phyloP scores from a whole-genome alignment of 1,140 invertebrate species.

The Ectropis grisescens region DNA sequence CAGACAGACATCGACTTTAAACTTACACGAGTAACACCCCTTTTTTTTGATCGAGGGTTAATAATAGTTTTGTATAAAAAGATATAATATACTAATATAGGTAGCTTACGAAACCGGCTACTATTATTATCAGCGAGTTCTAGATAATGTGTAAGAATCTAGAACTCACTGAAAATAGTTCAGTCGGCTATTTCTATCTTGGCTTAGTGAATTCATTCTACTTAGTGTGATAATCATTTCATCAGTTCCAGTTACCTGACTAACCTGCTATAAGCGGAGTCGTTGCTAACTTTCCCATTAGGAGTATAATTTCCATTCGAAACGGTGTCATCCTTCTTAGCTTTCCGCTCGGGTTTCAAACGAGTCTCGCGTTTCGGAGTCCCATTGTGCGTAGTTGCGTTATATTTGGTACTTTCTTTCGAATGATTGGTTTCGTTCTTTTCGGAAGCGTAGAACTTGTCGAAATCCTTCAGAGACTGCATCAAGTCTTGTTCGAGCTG shows the following conservation, averaged over 20 bases:
- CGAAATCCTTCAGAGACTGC: conserved; percentile 66
- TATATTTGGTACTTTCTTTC: conserved; percentile 27
- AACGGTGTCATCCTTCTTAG: conserved; percentile 25
- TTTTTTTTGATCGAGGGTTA: too few relatives aligned
- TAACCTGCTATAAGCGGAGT: conserved; percentile 70
- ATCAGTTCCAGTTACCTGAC: conserved; percentile 64
- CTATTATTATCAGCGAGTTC: too few relatives aligned
- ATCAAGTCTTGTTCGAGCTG: conserved; percentile 65
- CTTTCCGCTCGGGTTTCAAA: conserved; percentile 34
- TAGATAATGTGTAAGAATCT: too few relatives aligned
- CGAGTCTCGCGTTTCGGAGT: conserved; percentile 36
- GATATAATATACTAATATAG: too few relatives aligned
- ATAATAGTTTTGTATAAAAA: too few relatives aligned
- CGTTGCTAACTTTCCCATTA: conserved; percentile 50
- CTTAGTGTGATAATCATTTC: too few relatives aligned
- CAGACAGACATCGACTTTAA: too few relatives aligned
- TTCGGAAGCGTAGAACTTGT: conserved; percentile 59
- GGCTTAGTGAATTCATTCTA: too few relatives aligned
- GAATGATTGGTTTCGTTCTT: conserved; percentile 33
- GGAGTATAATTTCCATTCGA: conserved; percentile 48
- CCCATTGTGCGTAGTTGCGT: conserved; percentile 25
- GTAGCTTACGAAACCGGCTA: too few relatives aligned
- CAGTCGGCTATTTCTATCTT: too few relatives aligned
- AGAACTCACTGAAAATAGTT: too few relatives aligned
- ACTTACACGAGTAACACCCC: too few relatives aligned